Percentiles rank a stretch among this genome's conserved stretches.
Conservation (phyloP, 2,113 vertebrate species). For the Sitta europaea region DNA sequence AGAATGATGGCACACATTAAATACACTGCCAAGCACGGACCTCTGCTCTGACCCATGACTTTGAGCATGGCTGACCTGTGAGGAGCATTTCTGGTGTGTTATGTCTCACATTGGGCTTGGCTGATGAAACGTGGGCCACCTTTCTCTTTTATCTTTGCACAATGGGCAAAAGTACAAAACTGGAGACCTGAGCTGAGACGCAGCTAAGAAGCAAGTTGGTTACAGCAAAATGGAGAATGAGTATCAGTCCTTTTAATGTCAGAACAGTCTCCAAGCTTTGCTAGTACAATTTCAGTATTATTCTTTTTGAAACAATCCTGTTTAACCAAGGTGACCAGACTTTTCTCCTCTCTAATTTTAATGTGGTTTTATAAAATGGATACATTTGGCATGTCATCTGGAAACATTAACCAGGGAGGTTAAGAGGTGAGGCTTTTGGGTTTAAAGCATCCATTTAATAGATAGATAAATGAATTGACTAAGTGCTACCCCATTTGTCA, state of each 20-base stretch:
- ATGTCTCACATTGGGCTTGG: background rate
- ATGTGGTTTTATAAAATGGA: conserved; percentile 19
- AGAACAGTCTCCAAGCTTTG: background rate
- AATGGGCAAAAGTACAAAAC: background rate
- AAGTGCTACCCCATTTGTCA: conserved; percentile 24
- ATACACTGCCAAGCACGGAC: background rate
- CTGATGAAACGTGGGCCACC: background rate
- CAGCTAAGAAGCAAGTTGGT: background rate
- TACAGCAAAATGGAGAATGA: background rate
- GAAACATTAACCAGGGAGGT: conserved; percentile 14
- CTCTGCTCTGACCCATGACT: background rate
- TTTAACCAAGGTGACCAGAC: background rate
- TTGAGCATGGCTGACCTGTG: background rate
- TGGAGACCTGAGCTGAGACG: background rate
- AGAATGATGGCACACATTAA: background rate
- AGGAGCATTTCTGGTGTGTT: background rate
- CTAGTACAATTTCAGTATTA: background rate
- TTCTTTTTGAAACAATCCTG: background rate
- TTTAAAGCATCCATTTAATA: conserved; percentile 16
- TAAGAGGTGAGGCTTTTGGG: background rate
- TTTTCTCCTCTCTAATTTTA: background rate
- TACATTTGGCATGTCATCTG: background rate
- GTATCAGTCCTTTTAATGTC: background rate
- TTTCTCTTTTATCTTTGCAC: background rate
- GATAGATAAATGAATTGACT: conserved; percentile 21